Conservation (phyloP, 2,888 invertebrate genomes). For the Dryobotodes eremita region DNA sequence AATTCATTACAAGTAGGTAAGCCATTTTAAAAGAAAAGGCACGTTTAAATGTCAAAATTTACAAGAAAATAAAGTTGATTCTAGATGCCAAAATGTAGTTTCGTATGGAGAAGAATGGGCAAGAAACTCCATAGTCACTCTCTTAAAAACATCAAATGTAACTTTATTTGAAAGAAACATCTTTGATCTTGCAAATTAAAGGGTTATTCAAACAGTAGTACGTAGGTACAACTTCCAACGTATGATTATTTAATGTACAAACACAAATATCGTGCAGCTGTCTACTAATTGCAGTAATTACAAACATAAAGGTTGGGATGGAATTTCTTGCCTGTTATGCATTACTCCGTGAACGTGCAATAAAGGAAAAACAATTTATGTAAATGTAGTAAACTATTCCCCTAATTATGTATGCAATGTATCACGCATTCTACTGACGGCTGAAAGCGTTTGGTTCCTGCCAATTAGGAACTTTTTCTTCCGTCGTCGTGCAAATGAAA, state of each 20-base stretch:
- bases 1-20: not conserved
- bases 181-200: not conserved
- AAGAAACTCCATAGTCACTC: not conserved
- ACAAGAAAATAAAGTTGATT: not conserved
- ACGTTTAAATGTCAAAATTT: too few relatives aligned
- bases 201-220: not conserved
- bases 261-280: conserved; percentile 28
- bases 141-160: not conserved
- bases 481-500: conserved; percentile 54
- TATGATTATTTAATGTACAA: conserved; percentile 8
- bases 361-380: conserved; percentile 20
- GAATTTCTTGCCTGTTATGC: conserved; percentile 27
- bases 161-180: not conserved
- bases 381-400: conserved; percentile 15
- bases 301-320: conserved; percentile 19
- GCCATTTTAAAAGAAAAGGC: not conserved
- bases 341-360: conserved; percentile 20
- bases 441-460: conserved; percentile 52
- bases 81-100: not conserved
- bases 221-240: conserved; percentile 1
- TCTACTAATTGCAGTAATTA: conserved; percentile 50
- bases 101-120: not conserved
- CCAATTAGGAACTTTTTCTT: conserved; percentile 57
- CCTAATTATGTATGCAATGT: conserved; percentile 19
- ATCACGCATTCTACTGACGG: not conserved